Evolutionary conservation across 2,113 vertebrate species (phyloP), one percentile per base, ranked within the genome.

Genomic region (Bubo scandiacus): DNA sequence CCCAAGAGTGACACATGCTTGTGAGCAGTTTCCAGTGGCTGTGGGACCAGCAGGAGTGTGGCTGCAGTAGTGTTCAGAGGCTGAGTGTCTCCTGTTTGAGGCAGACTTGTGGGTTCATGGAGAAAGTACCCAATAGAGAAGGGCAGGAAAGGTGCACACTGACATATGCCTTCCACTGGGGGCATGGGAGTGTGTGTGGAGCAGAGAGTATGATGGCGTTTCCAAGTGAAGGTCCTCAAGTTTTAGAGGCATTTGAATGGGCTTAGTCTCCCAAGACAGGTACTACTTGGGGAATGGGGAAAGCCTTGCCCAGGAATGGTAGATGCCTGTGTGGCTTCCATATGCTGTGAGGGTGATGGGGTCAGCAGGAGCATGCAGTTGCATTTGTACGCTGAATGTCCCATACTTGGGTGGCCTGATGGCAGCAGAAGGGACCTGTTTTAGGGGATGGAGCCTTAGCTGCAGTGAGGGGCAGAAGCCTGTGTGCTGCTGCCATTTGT

Each of bases 1-100:
- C 14, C 8, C 13, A 36, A 58, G 21, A 34, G 27, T 4, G 18
- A 6, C 17, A 45, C 3, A 1, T 1, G 17, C 25, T 25, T 47
- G 22, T 38, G 34, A 73, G 63, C 7, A 29, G 32, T 7, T 77
- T n/a, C 43, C 32, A 8, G 25, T 22, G 65, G 43, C 40, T 65
- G 32, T 55, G 38, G 29, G 32, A 54, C n/a, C 15, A 42, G 19
- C 2, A 54, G n/a, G 18, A 77, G 8, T 12, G 22, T 10, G 34
- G 58, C 68, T 61, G 32, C 9, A 73, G 32, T 3, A 20, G 17
- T 15, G 34, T 21, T 47, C 20, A n/a, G 38, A 55, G 58, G 8
- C 21, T 40, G 27, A 49, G 32, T 16, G 14, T 38, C 52, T 66
- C 7, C 20, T 55, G 11, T 70, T 47, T 29, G 58, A 93, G 75